phyloP scores from a whole-genome alignment of 2,113 vertebrate species.

The Saiga tatarica region DNA sequence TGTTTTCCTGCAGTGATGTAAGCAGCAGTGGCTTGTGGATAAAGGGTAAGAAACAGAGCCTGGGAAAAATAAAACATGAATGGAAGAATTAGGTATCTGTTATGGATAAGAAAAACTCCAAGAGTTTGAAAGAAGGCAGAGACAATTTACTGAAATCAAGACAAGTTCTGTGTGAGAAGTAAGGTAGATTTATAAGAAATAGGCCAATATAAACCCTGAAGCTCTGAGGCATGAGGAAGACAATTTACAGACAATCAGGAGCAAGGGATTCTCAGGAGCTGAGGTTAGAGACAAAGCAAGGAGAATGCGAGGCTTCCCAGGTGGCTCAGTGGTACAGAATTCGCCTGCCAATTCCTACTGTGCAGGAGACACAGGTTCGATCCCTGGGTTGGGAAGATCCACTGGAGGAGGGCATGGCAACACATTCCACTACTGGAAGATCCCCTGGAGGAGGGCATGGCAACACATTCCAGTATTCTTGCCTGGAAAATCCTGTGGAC shows the following conservation, averaged over 20 bases:
- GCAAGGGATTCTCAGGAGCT: neutral
- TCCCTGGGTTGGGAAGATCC: neutral
- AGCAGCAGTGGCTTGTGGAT: neutral
- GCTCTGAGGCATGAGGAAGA: neutral
- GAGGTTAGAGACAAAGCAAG: neutral
- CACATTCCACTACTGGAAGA: neutral
- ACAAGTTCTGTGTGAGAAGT: neutral
- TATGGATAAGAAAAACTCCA: neutral
- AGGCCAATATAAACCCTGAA: neutral
- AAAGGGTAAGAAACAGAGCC: neutral
- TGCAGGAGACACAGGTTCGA: neutral
- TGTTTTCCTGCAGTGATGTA: neutral
- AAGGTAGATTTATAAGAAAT: neutral
- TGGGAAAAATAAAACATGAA: neutral
- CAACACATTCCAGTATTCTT: neutral
- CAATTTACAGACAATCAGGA: neutral
- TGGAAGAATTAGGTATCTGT: neutral
- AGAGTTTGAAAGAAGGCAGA: neutral
- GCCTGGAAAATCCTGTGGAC: neutral
- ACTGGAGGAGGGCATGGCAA: neutral
- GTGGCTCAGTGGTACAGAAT: neutral
- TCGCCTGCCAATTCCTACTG: neutral
- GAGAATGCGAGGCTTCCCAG: neutral
- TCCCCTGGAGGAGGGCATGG: neutral
- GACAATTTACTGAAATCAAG: neutral